Evolutionary conservation across 2,888 invertebrate genomes (phyloP).

Genomic region (Julus scanicus): DNA sequence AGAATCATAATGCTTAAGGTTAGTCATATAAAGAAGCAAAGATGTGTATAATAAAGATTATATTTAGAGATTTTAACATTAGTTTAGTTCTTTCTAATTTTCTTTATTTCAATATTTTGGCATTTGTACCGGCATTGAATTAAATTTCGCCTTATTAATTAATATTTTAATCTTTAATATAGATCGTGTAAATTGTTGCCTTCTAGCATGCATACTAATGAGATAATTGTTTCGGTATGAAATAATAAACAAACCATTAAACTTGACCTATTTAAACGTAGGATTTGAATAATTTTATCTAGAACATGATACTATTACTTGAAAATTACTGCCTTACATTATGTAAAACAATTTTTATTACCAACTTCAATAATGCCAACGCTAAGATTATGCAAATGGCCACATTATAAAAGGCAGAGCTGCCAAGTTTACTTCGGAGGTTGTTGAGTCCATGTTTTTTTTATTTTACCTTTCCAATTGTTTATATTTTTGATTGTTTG

Average conservation of each 20-base stretch:
- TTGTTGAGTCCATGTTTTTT: neutral
- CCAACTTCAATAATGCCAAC: neutral
- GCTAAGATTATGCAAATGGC: slow-evolving; percentile 6
- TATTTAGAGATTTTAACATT: too few species aligned
- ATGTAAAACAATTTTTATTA: neutral
- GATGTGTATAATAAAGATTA: too few species aligned
- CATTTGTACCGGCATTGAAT: too few species aligned
- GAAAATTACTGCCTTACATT: neutral
- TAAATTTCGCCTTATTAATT: neutral
- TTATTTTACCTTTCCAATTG: neutral
- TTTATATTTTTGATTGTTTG: neutral
- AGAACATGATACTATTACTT: neutral
- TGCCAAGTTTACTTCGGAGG: neutral
- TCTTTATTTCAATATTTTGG: too few species aligned
- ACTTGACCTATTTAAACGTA: neutral
- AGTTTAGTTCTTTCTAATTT: too few species aligned
- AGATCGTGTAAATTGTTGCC: neutral
- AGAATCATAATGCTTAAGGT: too few species aligned
- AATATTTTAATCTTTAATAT: neutral
- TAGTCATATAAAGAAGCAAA: too few species aligned
- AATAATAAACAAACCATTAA: slow-evolving; percentile 10
- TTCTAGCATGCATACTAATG: slow-evolving; percentile 5
- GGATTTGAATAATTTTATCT: neutral
- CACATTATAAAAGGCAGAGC: neutral
- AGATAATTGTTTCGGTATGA: neutral